These are phyloP conservation scores for Symphodus melops DNA, from an alignment of 2,113 vertebrate species.

Conservation along the genomic window DNA sequence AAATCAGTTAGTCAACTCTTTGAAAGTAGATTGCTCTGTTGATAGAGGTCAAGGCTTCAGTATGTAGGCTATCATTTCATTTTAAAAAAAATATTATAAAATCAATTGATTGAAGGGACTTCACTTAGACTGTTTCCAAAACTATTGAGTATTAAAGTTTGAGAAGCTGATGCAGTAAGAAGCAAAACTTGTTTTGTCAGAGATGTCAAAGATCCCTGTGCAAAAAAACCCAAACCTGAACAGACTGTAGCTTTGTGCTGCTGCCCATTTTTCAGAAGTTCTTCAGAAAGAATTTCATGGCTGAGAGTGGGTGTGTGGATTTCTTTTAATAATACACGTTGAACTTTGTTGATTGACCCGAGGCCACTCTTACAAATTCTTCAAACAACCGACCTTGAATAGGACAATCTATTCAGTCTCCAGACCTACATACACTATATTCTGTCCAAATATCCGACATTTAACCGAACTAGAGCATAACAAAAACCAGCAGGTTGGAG, in stretches of 20 bases:
- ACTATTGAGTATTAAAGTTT: neutral
- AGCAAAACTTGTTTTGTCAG: neutral
- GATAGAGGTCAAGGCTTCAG: no score
- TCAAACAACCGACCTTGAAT: slow-evolving; percentile 15
- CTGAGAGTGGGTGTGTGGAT: slow-evolving; percentile 14
- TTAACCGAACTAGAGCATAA: neutral
- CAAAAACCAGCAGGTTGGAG: neutral
- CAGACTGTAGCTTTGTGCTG: neutral
- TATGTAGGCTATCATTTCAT: no score
- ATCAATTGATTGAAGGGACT: neutral
- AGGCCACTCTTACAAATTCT: neutral
- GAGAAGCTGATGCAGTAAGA: neutral
- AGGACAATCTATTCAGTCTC: neutral
- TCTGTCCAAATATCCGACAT: slow-evolving; percentile 8
- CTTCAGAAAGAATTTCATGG: slow-evolving; percentile 1
- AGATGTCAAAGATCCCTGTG: slow-evolving; percentile 21
- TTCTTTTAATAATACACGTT: slow-evolving; percentile 27
- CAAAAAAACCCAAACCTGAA: neutral
- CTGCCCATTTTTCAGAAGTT: slow-evolving; percentile 2
- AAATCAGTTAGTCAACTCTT: no score
- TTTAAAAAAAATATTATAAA: neutral
- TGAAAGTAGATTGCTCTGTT: no score
- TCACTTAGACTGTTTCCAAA: neutral
- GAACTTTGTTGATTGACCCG: slow-evolving; percentile 18
- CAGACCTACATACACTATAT: neutral